Percentiles rank a stretch among this genome's conserved stretches.
Conservation (phyloP, 2,797 vertebrate species). For the Poeciliopsis gracilis region DNA sequence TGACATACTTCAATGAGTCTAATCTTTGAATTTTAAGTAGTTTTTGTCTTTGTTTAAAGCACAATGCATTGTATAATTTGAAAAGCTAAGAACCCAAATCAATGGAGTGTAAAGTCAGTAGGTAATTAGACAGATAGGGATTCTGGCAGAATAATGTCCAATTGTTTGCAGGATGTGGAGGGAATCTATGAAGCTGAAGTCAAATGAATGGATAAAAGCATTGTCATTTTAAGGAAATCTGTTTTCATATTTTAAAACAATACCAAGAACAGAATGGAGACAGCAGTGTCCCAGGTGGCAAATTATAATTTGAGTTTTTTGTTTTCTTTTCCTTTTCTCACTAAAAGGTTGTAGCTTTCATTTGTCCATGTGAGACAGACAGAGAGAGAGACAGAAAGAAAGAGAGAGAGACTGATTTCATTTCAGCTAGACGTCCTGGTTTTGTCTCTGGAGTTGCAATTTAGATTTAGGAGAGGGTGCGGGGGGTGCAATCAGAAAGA, state of each 20-base stretch:
- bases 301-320: slow-evolving; percentile 32
- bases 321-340: slow-evolving; percentile 15
- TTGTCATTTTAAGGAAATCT: slow-evolving; percentile 9
- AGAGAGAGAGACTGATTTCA: slow-evolving; percentile 68
- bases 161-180: slow-evolving; percentile 63
- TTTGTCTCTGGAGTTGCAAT: slow-evolving; percentile 78
- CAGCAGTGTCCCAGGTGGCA: not conserved
- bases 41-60: slow-evolving; percentile 88
- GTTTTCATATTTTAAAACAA: slow-evolving; percentile 2
- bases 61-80: slow-evolving; percentile 91
- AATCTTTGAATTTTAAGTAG: slow-evolving; percentile 89
- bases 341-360: slow-evolving; percentile 59
- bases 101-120: slow-evolving; percentile 84
- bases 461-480: slow-evolving; percentile 77
- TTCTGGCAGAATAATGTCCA: slow-evolving; percentile 81
- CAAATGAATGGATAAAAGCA: slow-evolving; percentile 16
- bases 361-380: slow-evolving; percentile 40
- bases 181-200: slow-evolving; percentile 43
- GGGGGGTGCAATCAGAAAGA: slow-evolving; percentile 76
- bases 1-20: slow-evolving; percentile 86
- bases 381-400: not conserved
- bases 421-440: slow-evolving; percentile 65
- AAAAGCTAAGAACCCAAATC: slow-evolving; percentile 88
- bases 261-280: slow-evolving; percentile 2
- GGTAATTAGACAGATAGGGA: slow-evolving; percentile 85